These are phyloP conservation scores for Aspidapion aeneum DNA, from an alignment of 2,888 invertebrate genomes.

Conservation along the genomic window DNA sequence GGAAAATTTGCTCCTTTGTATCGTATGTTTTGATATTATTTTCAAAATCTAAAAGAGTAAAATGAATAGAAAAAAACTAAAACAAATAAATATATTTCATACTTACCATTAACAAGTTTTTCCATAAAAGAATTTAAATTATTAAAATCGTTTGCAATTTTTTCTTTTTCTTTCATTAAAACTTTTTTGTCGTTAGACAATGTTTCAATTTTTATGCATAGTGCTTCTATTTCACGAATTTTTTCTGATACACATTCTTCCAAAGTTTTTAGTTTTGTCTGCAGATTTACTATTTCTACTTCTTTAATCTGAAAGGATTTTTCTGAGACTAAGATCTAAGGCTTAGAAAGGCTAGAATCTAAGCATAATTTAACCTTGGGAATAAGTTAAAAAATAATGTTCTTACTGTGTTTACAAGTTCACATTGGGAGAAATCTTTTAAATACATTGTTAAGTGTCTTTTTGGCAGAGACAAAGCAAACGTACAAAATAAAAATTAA, in stretches of 20 bases:
- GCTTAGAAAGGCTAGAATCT: too few species aligned
- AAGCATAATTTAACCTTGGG: too few species aligned
- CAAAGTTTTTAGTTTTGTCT: not conserved
- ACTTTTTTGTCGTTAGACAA: conserved; percentile 20
- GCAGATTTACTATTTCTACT: not conserved
- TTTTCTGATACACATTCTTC: not conserved
- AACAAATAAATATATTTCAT: conserved; percentile 1
- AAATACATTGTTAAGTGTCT: too few species aligned
- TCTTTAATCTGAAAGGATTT: not conserved
- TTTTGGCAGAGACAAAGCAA: too few species aligned
- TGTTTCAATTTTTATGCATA: conserved; percentile 17
- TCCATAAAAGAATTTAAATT: conserved; percentile 31
- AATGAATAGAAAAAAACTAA: not conserved
- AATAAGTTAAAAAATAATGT: too few species aligned
- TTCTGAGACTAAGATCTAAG: too few species aligned
- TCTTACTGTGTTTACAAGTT: too few species aligned
- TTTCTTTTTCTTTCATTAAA: conserved; percentile 28
- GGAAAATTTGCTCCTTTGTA: conserved; percentile 30
- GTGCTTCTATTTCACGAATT: not conserved
- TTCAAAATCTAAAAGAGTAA: conserved; percentile 28
- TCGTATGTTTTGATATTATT: conserved; percentile 25
- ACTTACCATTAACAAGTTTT: conserved; percentile 31
- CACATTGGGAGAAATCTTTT: too few species aligned
- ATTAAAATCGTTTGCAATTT: conserved; percentile 27
- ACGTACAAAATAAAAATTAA: too few species aligned